A percentile compares a stretch with the other conserved stretches of the same genome.
These are phyloP conservation scores for Protonibea diacanthus DNA, from an alignment of 2,797 vertebrate species.

Conservation along the genomic window DNA sequence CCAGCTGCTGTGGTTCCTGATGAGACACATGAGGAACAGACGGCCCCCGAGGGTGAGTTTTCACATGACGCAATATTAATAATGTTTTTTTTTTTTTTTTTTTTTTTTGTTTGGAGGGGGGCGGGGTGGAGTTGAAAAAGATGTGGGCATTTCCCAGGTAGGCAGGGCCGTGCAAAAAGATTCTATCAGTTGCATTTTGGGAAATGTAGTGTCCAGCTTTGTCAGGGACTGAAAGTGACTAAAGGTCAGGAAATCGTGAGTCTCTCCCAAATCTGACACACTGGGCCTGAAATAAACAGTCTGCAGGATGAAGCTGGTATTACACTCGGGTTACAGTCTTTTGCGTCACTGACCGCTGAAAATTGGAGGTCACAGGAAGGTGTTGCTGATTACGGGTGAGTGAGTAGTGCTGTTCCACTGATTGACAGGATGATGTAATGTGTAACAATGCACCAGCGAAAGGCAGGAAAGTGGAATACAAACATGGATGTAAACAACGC, in stretches of 20 bases:
- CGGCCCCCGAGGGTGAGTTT: conserved; percentile 90
- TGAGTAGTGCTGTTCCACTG: background rate
- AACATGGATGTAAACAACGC: background rate
- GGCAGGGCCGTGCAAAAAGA: background rate
- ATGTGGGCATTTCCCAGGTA: background rate
- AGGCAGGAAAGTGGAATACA: background rate
- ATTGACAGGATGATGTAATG: background rate
- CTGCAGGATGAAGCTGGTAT: background rate
- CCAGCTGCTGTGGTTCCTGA: conserved; percentile 98
- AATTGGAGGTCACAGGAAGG: background rate
- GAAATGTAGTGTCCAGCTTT: background rate
- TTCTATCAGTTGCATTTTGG: background rate
- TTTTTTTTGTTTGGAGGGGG: background rate
- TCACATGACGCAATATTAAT: background rate
- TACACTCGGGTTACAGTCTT: background rate
- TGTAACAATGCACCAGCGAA: background rate
- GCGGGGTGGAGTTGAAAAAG: background rate
- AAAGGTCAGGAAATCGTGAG: background rate
- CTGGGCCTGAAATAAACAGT: too few species aligned
- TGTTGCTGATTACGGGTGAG: background rate
- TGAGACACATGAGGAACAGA: conserved; percentile 96
- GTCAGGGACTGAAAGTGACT: background rate
- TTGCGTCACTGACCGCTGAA: background rate
- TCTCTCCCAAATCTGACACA: too few species aligned
- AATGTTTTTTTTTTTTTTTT: background rate